Percentiles rank a stretch among this genome's conserved stretches.
These are phyloP conservation scores for Phaethon lepturus DNA, from an alignment of 2,113 vertebrate species.

Conservation along the genomic window DNA sequence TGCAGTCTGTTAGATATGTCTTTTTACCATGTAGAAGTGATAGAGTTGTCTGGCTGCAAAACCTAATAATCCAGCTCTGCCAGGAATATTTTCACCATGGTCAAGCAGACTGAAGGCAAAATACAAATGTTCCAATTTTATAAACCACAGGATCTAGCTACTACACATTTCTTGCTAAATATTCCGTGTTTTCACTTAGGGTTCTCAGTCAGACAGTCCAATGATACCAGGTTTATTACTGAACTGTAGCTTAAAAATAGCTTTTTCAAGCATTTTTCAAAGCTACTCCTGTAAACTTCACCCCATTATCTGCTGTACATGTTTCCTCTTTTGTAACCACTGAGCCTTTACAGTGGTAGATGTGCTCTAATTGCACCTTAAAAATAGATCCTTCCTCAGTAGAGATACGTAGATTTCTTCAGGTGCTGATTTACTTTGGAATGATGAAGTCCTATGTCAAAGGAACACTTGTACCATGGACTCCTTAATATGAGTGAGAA, in stretches of 20 bases:
- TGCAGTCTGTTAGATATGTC: not conserved
- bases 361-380: not conserved
- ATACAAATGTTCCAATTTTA: not conserved
- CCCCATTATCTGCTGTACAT: not conserved
- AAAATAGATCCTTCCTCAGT: not conserved
- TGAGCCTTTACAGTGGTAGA: not conserved
- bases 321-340: not conserved
- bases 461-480: not conserved
- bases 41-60: not conserved
- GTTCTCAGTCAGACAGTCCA: not conserved
- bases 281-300: not conserved
- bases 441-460: not conserved
- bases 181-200: not conserved
- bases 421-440: not conserved
- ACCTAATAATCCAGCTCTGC: not conserved
- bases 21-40: not conserved
- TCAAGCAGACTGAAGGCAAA: not conserved
- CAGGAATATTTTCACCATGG: not conserved
- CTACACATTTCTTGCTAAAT: not conserved
- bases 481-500: not conserved
- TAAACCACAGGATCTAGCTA: not conserved
- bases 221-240: not conserved
- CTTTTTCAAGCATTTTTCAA: not conserved
- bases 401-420: not conserved
- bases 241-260: not conserved